Evolutionary conservation across 2,113 vertebrate genomes (phyloP).

Genomic region (Etheostoma cragini): DNA sequence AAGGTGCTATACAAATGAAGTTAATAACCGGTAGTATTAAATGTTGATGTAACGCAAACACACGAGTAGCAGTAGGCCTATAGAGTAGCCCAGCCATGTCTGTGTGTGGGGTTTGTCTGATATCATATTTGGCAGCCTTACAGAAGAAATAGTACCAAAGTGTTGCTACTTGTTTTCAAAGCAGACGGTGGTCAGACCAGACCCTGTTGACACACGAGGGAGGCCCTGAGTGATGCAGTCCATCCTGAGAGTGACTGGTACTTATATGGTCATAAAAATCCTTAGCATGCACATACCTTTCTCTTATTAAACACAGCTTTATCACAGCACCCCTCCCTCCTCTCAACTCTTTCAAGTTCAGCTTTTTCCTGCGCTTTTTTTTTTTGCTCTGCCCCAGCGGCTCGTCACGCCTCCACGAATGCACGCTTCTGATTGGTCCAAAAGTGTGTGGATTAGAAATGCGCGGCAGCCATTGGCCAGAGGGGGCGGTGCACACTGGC

Average conservation of each 20-base stretch:
- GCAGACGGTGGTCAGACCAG: constrained; percentile 30
- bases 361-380: constrained; percentile 9
- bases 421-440: constrained; percentile 71
- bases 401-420: not conserved
- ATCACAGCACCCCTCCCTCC: constrained; percentile 61
- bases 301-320: constrained; percentile 82
- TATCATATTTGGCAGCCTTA: not conserved
- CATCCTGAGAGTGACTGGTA: constrained; percentile 75
- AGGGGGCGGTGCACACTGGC: constrained; percentile 8
- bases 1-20: no score
- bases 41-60: not conserved
- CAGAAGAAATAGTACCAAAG: constrained; percentile 23
- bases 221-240: constrained; percentile 71
- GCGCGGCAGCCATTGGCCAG: constrained; percentile 18
- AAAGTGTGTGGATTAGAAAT: not conserved
- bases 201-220: constrained; percentile 61
- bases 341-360: constrained; percentile 74
- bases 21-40: no score
- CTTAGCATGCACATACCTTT: constrained; percentile 83
- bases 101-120: not conserved
- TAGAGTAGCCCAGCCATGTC: not conserved
- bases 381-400: constrained; percentile 14
- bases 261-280: constrained; percentile 88
- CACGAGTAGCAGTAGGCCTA: not conserved
- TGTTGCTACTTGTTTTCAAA: constrained; percentile 41